phyloP scores from a whole-genome alignment of 2,888 invertebrate genomes.

The Macrophya alboannulata region DNA sequence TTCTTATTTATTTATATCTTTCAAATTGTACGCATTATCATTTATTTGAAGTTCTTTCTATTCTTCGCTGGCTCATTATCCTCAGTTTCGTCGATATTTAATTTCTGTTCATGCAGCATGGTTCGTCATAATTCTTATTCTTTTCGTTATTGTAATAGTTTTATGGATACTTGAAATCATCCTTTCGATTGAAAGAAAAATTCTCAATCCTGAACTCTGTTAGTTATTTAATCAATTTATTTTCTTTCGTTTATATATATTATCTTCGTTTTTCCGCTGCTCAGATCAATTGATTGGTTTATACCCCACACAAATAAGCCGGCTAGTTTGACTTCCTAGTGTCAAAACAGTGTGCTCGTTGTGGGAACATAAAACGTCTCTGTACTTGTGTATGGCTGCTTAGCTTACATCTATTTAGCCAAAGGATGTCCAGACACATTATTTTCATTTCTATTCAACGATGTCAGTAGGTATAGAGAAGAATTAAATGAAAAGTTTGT shows the following conservation, averaged over 20 bases:
- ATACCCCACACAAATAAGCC: constrained; percentile 57
- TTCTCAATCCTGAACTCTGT: not conserved
- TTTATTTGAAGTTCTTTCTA: not conserved
- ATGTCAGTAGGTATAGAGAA: not conserved
- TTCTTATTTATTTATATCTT: not conserved
- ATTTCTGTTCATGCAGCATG: not conserved
- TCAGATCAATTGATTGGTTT: not conserved
- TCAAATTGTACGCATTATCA: not conserved
- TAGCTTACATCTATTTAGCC: constrained; percentile 62
- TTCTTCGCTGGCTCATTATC: not conserved
- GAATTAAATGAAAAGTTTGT: not conserved
- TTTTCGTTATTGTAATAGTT: not conserved
- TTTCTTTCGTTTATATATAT: not conserved
- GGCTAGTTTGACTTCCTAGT: constrained; percentile 63
- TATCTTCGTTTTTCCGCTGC: not conserved
- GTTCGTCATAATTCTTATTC: not conserved
- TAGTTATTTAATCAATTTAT: not conserved
- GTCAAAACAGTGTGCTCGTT: constrained; percentile 61
- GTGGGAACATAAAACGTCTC: constrained; percentile 68
- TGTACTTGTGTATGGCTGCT: constrained; percentile 72
- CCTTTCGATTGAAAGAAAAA: not conserved
- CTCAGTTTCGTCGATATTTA: not conserved
- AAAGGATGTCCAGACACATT: constrained; percentile 62
- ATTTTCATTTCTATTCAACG: not conserved
- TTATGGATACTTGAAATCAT: constrained; percentile 3